Evolutionary conservation across 92 coral and sea anemone species (phyloP).

Genomic region (Meandrina meandrites): DNA sequence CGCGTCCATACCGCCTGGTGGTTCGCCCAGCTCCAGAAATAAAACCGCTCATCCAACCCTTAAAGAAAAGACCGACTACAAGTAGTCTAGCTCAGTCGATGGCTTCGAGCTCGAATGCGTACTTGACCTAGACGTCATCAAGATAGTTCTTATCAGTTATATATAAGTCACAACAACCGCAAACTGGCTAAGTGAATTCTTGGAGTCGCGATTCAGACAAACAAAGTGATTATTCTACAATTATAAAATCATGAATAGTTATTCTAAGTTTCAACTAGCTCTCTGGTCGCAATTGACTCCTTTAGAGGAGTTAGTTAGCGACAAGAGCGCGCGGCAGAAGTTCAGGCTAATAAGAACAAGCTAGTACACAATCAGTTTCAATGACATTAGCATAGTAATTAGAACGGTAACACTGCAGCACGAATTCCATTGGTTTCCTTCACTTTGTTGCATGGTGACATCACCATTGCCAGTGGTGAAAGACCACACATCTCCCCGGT

Average conservation of each 20-base stretch:
- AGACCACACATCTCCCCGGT: conserved; percentile 80
- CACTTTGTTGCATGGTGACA: not conserved
- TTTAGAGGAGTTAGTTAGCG: not conserved
- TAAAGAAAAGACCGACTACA: no score
- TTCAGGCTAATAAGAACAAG: not conserved
- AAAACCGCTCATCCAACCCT: no score
- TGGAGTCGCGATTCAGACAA: not conserved
- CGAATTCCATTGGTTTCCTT: not conserved
- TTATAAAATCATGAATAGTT: no score
- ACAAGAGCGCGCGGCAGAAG: not conserved
- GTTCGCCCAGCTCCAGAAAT: no score
- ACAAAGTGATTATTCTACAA: not conserved
- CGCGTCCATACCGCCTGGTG: no score
- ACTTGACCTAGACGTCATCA: not conserved
- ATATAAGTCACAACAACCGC: not conserved
- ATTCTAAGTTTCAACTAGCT: no score
- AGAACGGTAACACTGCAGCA: not conserved
- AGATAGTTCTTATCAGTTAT: not conserved
- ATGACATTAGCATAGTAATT: not conserved
- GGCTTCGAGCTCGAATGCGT: no score
- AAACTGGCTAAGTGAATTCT: not conserved
- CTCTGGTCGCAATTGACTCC: no score
- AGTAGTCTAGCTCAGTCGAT: no score
- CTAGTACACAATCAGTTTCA: not conserved
- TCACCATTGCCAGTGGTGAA: conserved; percentile 48